Percentiles rank a stretch among this genome's conserved stretches.
These are phyloP conservation scores for Phoenicopterus ruber DNA, from an alignment of 2,113 vertebrate species.

Conservation along the genomic window DNA sequence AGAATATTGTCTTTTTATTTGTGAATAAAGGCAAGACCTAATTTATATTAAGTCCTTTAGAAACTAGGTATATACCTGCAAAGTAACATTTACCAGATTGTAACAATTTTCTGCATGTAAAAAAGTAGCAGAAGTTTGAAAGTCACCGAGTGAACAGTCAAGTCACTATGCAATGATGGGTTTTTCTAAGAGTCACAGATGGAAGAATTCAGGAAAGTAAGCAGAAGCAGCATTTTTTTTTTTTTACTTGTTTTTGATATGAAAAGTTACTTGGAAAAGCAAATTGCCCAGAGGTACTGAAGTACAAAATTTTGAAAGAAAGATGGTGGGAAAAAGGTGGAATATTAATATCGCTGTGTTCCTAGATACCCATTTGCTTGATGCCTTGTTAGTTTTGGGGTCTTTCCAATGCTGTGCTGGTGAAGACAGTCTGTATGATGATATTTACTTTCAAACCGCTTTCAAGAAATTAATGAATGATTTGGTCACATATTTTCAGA, in stretches of 20 bases:
- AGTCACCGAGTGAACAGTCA: background rate
- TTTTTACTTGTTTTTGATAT: background rate
- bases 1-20: background rate
- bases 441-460: background rate
- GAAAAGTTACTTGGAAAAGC: background rate
- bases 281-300: background rate
- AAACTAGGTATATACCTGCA: background rate
- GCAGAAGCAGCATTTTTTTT: accelerated
- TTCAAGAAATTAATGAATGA: background rate
- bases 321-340: background rate
- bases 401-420: background rate
- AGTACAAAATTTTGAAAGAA: background rate
- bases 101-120: background rate
- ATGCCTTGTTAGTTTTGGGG: background rate
- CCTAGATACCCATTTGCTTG: background rate
- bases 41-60: background rate
- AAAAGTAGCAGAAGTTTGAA: background rate
- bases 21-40: background rate
- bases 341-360: background rate
- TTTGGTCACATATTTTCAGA: background rate
- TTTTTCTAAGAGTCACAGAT: background rate
- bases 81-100: background rate
- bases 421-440: background rate
- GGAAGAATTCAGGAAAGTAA: background rate
- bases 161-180: background rate